phyloP scores from a whole-genome alignment of 2,113 vertebrate species.

The Colistium nudipinnis region DNA sequence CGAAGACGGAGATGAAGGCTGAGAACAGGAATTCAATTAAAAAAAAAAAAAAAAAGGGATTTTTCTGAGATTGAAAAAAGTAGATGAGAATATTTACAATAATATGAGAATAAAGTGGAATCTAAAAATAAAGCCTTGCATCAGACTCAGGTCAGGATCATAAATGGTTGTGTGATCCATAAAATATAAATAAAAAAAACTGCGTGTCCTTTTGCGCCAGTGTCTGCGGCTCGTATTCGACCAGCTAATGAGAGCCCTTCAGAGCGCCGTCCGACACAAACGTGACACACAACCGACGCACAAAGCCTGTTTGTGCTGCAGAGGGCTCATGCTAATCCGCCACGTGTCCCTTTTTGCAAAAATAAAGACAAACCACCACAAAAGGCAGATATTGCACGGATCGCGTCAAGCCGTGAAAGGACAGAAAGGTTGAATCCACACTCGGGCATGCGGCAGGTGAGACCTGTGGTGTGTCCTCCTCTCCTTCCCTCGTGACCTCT shows the following conservation, averaged over 20 bases:
- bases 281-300: constrained; percentile 36
- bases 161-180: too few relatives aligned
- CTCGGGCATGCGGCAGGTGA: neutral
- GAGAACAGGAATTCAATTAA: too few relatives aligned
- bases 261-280: constrained; percentile 40
- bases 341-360: constrained; percentile 57
- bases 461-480: neutral
- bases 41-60: neutral
- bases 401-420: too few relatives aligned
- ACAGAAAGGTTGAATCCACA: constrained; percentile 29
- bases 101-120: too few relatives aligned
- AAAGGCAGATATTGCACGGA: constrained; percentile 62
- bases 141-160: too few relatives aligned
- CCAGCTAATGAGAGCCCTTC: constrained; percentile 68
- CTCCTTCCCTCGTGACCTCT: constrained; percentile 12
- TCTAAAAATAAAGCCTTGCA: too few relatives aligned
- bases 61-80: neutral
- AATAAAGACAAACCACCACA: too few relatives aligned
- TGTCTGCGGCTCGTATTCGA: constrained; percentile 37
- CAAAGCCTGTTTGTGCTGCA: constrained; percentile 67
- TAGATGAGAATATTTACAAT: neutral
- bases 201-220: constrained; percentile 52
- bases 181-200: too few relatives aligned
- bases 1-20: neutral
- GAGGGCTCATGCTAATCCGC: constrained; percentile 65